These are phyloP conservation scores for Vanessa tameamea DNA, from an alignment of 1,140 invertebrate species.

Conservation along the genomic window DNA sequence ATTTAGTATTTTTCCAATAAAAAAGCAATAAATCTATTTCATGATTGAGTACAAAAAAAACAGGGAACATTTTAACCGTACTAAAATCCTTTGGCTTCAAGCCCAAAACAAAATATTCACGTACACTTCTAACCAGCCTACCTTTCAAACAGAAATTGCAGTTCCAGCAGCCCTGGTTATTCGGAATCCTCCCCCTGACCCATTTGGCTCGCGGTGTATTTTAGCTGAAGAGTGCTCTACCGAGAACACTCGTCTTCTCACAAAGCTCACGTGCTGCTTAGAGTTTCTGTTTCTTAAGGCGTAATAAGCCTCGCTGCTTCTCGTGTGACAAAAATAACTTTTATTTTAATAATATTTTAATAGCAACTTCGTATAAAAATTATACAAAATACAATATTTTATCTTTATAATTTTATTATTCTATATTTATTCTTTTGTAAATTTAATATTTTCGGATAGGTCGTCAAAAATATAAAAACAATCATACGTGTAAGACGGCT, in stretches of 20 bases:
- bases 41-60: neutral
- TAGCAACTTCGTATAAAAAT: too few species aligned
- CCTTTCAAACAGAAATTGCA: neutral
- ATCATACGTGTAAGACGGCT: neutral
- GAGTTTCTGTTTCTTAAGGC: slow-evolving; percentile 19
- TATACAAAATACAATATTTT: neutral
- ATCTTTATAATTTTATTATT: neutral
- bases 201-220: slow-evolving; percentile 31
- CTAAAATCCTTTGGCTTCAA: neutral
- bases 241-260: slow-evolving; percentile 30
- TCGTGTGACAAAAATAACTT: neutral
- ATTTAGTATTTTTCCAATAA: neutral
- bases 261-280: slow-evolving; percentile 30
- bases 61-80: neutral
- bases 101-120: slow-evolving; percentile 2
- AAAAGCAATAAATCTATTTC: neutral
- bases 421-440: neutral
- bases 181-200: slow-evolving; percentile 19
- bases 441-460: neutral
- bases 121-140: neutral
- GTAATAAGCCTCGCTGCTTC: slow-evolving; percentile 1
- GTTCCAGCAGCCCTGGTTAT: neutral
- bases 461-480: neutral
- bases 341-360: neutral
- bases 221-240: slow-evolving; percentile 21